Percentiles rank a stretch among this genome's conserved stretches.
Evolutionary conservation across 2,888 invertebrate species (phyloP).

Genomic region (Salpingus planirostris): DNA sequence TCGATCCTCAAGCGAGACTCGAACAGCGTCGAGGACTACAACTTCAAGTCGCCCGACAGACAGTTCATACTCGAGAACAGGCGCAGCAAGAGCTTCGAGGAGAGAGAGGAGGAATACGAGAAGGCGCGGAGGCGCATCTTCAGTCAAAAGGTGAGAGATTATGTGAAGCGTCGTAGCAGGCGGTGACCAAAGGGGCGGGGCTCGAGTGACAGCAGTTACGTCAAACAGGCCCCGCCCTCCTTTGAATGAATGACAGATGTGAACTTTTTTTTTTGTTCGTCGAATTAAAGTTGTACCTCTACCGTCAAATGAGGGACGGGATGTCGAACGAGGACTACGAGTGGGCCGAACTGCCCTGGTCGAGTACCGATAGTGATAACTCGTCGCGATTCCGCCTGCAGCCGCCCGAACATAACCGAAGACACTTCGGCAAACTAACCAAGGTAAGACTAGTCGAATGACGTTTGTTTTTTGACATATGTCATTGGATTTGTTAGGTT

Average conservation of each 20-base stretch:
- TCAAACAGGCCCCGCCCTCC: too few species aligned
- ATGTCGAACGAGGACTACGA: slow-evolving; percentile 44
- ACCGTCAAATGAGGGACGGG: slow-evolving; percentile 39
- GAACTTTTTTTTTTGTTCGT: too few species aligned
- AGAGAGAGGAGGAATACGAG: slow-evolving; percentile 84
- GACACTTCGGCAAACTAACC: slow-evolving; percentile 42
- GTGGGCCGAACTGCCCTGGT: slow-evolving; percentile 46
- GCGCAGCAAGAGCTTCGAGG: slow-evolving; percentile 80
- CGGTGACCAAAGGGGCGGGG: too few species aligned
- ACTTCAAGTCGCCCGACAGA: slow-evolving; percentile 52
- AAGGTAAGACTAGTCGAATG: slow-evolving; percentile 41
- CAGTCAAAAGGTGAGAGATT: too few species aligned
- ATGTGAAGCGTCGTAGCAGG: too few species aligned
- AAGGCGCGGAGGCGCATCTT: slow-evolving; percentile 81
- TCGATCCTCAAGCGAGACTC: slow-evolving; percentile 79
- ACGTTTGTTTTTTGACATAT: not conserved
- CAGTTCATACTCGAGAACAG: slow-evolving; percentile 51
- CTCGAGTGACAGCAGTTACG: too few species aligned
- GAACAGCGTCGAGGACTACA: slow-evolving; percentile 68
- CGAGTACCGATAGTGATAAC: slow-evolving; percentile 47
- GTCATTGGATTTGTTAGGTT: slow-evolving; percentile 36
- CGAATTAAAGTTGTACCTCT: too few species aligned
- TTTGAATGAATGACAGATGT: too few species aligned
- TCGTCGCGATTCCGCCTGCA: slow-evolving; percentile 38
- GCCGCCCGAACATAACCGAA: slow-evolving; percentile 42